These are phyloP conservation scores for Carcharodon carcharias DNA, from an alignment of 2,797 vertebrate genomes.

Conservation along the genomic window DNA sequence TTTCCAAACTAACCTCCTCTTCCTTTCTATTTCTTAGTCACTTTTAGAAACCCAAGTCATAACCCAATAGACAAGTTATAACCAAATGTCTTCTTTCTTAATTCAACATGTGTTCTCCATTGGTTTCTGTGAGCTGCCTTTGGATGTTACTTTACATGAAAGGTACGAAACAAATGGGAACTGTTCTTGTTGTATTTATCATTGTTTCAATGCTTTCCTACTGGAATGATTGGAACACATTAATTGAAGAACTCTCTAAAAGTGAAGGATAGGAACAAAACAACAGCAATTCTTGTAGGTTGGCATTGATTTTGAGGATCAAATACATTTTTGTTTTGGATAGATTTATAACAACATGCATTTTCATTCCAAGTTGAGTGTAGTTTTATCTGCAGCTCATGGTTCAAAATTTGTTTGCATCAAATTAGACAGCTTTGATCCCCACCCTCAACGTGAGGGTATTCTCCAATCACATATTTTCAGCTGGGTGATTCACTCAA, in stretches of 20 bases:
- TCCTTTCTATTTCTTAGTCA: neutral
- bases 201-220: neutral
- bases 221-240: neutral
- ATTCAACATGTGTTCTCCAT: neutral
- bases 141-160: neutral
- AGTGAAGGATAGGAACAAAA: neutral
- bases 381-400: neutral
- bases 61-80: neutral
- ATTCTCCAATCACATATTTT: neutral
- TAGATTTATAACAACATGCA: neutral
- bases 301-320: neutral
- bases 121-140: neutral
- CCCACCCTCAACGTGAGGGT: neutral
- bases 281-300: neutral
- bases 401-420: neutral
- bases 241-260: neutral
- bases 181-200: too few species aligned
- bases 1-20: neutral
- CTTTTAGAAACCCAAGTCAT: neutral
- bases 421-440: neutral
- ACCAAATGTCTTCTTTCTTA: neutral
- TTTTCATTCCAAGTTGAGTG: neutral
- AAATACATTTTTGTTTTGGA: neutral
- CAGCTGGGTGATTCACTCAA: neutral
- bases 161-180: too few species aligned